Conservation (phyloP, 2,113 vertebrate species). For the Choloepus hoffmanni region DNA sequence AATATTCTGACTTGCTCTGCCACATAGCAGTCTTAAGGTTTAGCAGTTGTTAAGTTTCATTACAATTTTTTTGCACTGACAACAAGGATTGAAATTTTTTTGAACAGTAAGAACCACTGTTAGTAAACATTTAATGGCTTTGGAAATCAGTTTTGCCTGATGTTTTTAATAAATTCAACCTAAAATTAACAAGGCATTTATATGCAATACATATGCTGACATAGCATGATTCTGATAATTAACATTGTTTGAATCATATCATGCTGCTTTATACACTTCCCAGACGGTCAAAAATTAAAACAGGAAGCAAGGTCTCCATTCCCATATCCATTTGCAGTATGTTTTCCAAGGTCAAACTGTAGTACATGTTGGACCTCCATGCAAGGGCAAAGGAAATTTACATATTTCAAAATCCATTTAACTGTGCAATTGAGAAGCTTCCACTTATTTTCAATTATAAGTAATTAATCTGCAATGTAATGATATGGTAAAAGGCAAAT, state of each 20-base stretch:
- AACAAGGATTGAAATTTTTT: slow-evolving; percentile 22
- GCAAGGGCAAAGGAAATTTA: neutral
- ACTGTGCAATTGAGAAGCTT: slow-evolving; percentile 40
- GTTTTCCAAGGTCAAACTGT: neutral
- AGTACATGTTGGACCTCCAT: neutral
- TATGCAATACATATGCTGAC: neutral
- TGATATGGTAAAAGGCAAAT: neutral
- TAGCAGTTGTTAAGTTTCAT: neutral
- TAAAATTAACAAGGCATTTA: neutral
- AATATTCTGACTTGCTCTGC: neutral
- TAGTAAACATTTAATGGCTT: slow-evolving; percentile 36
- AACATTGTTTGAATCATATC: neutral
- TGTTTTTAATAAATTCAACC: neutral
- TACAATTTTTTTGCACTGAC: neutral
- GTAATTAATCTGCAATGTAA: slow-evolving; percentile 22
- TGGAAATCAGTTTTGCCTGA: slow-evolving; percentile 32
- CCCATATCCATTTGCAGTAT: neutral
- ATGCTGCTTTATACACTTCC: neutral
- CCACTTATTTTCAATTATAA: slow-evolving; percentile 20
- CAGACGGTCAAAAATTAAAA: neutral
- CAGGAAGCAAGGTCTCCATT: neutral
- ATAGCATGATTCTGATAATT: neutral
- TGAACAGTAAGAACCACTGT: neutral
- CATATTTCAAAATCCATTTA: slow-evolving; percentile 27
- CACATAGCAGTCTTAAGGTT: neutral